Conservation (phyloP, 2,113 vertebrate species). For the Chaetodon auriga region DNA sequence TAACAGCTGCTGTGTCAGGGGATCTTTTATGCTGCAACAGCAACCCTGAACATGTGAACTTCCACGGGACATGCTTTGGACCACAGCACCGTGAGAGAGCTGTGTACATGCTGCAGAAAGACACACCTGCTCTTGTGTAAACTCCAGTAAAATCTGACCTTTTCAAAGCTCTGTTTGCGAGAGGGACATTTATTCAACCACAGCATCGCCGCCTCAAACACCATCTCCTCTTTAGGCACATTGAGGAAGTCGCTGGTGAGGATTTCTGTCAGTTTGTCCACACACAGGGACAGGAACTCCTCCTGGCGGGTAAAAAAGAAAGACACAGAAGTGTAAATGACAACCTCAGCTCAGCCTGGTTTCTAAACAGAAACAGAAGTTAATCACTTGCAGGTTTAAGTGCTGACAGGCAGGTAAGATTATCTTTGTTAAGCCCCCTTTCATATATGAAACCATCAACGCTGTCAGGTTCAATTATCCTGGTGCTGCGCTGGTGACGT, state of each 20-base stretch:
- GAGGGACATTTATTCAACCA: conserved; percentile 84
- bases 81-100: neutral
- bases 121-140: neutral
- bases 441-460: conserved; percentile 26
- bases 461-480: neutral
- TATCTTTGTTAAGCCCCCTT: conserved; percentile 34
- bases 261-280: conserved; percentile 86
- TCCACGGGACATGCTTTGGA: neutral
- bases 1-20: conserved; percentile 16
- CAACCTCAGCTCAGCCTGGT: neutral
- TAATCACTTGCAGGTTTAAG: neutral
- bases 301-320: conserved; percentile 70
- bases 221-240: conserved; percentile 83
- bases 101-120: neutral
- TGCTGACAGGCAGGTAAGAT: conserved; percentile 33
- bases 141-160: conserved; percentile 69
- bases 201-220: conserved; percentile 84
- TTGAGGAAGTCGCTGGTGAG: conserved; percentile 84
- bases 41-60: neutral
- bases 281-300: conserved; percentile 85
- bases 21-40: neutral
- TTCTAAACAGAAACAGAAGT: neutral
- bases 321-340: neutral
- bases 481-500: neutral
- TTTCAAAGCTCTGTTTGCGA: conserved; percentile 85